Evolutionary conservation across 2,888 invertebrate species (phyloP).

Genomic region (Conistra vaccinii): DNA sequence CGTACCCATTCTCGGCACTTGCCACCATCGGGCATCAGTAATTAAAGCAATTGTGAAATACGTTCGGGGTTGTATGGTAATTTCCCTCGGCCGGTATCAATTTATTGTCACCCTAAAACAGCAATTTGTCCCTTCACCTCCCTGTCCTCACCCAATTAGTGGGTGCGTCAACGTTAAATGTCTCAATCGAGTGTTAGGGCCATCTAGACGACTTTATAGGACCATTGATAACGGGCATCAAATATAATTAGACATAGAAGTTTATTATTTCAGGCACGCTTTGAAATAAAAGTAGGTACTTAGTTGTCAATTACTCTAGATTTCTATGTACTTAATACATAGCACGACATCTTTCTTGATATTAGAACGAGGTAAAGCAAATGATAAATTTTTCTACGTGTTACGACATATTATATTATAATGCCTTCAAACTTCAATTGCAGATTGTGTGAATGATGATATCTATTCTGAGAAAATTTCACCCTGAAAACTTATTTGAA

Average conservation of each 20-base stretch:
- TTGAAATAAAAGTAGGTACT: not conserved
- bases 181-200: constrained; percentile 78
- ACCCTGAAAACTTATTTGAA: too few species aligned
- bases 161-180: constrained; percentile 82
- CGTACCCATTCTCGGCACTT: constrained; percentile 77
- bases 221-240: constrained; percentile 50
- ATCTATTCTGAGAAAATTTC: too few species aligned
- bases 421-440: not conserved
- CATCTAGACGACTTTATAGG: constrained; percentile 69
- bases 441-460: too few species aligned
- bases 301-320: too few species aligned
- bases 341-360: not conserved
- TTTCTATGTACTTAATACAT: not conserved
- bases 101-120: constrained; percentile 89
- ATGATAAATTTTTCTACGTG: not conserved
- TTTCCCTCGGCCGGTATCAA: constrained; percentile 86
- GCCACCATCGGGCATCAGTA: constrained; percentile 78
- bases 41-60: constrained; percentile 88
- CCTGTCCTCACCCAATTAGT: constrained; percentile 84
- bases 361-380: too few species aligned
- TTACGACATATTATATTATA: too few species aligned
- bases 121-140: constrained; percentile 85
- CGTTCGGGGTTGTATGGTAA: constrained; percentile 85
- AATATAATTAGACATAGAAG: constrained; percentile 67
- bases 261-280: constrained; percentile 25